Evolutionary conservation across 2,113 vertebrate genomes (phyloP).

Genomic region (Procapra przewalskii): DNA sequence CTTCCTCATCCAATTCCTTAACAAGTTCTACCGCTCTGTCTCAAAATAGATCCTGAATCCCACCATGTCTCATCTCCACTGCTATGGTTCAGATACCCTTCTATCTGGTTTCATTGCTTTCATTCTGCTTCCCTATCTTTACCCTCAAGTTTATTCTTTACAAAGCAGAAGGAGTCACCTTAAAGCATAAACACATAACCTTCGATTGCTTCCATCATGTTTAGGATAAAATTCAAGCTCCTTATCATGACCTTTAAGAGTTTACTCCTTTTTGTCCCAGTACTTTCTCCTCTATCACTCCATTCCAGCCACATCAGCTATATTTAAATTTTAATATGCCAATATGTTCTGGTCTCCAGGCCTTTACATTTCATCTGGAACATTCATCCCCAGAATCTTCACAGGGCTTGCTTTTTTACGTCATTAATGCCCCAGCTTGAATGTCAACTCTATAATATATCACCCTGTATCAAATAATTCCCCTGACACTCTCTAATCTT

Average conservation of each 20-base stretch:
- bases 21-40: not conserved
- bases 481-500: not conserved
- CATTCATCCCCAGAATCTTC: not conserved
- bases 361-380: slow-evolving; percentile 21
- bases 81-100: not conserved
- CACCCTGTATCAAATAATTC: not conserved
- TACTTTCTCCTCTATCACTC: not conserved
- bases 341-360: not conserved
- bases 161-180: not conserved
- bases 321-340: not conserved
- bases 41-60: not conserved
- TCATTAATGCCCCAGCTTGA: not conserved
- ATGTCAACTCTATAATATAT: slow-evolving; percentile 1
- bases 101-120: not conserved
- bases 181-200: not conserved
- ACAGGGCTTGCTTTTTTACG: not conserved
- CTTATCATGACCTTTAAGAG: not conserved
- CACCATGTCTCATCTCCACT: not conserved
- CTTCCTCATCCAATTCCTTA: not conserved
- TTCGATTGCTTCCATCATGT: not conserved
- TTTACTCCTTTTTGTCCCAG: not conserved
- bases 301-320: not conserved
- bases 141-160: not conserved
- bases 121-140: not conserved
- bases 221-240: not conserved